A percentile compares a stretch with the other conserved stretches of the same genome.
Evolutionary conservation across 2,113 vertebrate species (phyloP).

Genomic region (Xiphophorus hellerii): DNA sequence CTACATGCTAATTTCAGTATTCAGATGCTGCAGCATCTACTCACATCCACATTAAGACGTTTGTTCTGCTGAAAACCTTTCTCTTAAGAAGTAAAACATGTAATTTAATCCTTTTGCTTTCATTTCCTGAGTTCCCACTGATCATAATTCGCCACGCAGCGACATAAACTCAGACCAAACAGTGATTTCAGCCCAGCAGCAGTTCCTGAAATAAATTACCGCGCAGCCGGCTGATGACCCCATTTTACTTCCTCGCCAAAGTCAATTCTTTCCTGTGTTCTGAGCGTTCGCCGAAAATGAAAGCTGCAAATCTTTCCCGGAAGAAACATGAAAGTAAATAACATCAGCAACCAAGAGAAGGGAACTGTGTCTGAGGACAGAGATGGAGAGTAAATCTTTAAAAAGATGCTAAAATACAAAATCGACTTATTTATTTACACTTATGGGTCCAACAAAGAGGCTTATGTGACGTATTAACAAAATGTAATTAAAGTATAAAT

Average conservation of each 20-base stretch:
- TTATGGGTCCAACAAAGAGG: background rate
- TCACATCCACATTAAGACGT: background rate
- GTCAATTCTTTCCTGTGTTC: constrained; percentile 37
- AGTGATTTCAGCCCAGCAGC: constrained; percentile 33
- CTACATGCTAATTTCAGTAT: constrained; percentile 34
- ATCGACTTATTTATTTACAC: background rate
- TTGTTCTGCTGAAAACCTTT: constrained; percentile 8
- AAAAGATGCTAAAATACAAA: background rate
- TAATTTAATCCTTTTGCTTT: background rate
- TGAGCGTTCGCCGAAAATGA: constrained; percentile 33
- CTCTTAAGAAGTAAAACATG: background rate
- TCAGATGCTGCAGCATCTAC: constrained; percentile 13
- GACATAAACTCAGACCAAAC: constrained; percentile 19
- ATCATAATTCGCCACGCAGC: constrained; percentile 1
- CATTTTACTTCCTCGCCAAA: constrained; percentile 41
- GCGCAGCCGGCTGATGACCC: constrained; percentile 29
- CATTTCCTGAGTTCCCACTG: background rate
- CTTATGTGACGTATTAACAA: background rate
- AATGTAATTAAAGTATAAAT: background rate
- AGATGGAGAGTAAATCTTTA: background rate
- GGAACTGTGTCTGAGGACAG: constrained; percentile 2
- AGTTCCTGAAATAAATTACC: constrained; percentile 43
- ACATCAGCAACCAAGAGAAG: constrained; percentile 16
- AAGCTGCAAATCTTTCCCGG: constrained; percentile 40
- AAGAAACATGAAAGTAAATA: constrained; percentile 46